Evolutionary conservation across 2,113 vertebrate genomes (phyloP).

Genomic region (Egretta garzetta): DNA sequence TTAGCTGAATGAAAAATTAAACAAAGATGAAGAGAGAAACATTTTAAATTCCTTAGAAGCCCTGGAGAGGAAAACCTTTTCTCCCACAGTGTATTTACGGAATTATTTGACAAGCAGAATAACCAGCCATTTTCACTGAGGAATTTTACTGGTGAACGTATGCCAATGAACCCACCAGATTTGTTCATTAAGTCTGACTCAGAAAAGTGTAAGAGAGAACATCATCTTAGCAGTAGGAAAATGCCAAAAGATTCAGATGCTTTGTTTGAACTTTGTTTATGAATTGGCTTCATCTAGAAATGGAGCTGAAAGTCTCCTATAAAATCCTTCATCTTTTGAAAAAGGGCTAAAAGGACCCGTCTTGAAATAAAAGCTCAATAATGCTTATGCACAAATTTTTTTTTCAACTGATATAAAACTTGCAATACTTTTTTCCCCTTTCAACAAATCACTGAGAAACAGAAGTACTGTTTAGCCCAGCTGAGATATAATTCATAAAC

Average conservation of each 20-base stretch:
- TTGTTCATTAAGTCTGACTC: conserved; percentile 1
- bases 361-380: not conserved
- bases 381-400: not conserved
- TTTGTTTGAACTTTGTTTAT: conserved; percentile 30
- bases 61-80: not conserved
- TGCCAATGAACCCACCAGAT: not conserved
- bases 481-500: not conserved
- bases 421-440: not conserved
- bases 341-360: not conserved
- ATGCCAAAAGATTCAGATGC: not conserved
- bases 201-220: not conserved
- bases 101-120: not conserved
- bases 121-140: not conserved
- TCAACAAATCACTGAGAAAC: not conserved
- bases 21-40: conserved; percentile 7
- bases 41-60: not conserved
- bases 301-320: not conserved
- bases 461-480: not conserved
- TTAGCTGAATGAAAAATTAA: conserved; percentile 41
- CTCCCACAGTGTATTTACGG: not conserved
- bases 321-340: not conserved
- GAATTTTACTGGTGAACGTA: not conserved
- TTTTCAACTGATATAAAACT: not conserved
- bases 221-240: not conserved
- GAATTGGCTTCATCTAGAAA: not conserved